These are phyloP conservation scores for Phodopus roborovskii DNA, from an alignment of 2,113 vertebrate genomes.

Conservation along the genomic window DNA sequence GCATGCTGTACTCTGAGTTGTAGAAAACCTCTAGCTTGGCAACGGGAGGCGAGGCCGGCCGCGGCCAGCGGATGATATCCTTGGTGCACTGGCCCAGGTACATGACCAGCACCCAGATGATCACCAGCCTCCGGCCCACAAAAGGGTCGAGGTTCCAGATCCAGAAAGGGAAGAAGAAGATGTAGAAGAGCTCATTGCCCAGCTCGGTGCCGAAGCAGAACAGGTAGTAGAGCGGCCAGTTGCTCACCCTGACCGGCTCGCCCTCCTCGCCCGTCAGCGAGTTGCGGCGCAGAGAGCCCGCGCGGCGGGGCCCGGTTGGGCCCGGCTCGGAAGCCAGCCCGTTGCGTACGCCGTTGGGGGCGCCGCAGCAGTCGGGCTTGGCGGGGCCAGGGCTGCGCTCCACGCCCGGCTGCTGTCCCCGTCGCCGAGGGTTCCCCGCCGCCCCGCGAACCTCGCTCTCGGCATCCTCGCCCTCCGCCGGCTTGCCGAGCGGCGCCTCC, in stretches of 20 bases:
- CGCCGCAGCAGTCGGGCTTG: constrained; percentile 30
- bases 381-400: constrained; percentile 17
- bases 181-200: constrained; percentile 98
- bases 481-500: constrained; percentile 71
- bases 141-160: constrained; percentile 96
- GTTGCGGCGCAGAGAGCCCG: constrained; percentile 91
- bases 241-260: constrained; percentile 89
- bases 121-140: constrained; percentile 92
- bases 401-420: constrained; percentile 59
- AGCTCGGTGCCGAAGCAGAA: constrained; percentile 96
- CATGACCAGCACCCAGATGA: constrained; percentile 98
- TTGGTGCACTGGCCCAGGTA: constrained; percentile 99
- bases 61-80: constrained; percentile 94
- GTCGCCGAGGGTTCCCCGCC: constrained; percentile 74
- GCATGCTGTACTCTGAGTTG: constrained; percentile 99
- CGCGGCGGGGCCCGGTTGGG: constrained; percentile 47
- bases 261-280: constrained; percentile 94
- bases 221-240: constrained; percentile 92
- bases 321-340: constrained; percentile 77
- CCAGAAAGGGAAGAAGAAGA: constrained; percentile 95
- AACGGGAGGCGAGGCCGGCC: constrained; percentile 96
- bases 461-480: constrained; percentile 76
- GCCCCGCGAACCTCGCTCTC: constrained; percentile 27
- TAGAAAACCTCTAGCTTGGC: constrained; percentile 98
- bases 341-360: constrained; percentile 82